Evolutionary conservation across 53 echinoderm and acorn worm genomes (phyloP), one percentile per base, ranked within the genome.

Genomic region (Arbacia lixula): DNA sequence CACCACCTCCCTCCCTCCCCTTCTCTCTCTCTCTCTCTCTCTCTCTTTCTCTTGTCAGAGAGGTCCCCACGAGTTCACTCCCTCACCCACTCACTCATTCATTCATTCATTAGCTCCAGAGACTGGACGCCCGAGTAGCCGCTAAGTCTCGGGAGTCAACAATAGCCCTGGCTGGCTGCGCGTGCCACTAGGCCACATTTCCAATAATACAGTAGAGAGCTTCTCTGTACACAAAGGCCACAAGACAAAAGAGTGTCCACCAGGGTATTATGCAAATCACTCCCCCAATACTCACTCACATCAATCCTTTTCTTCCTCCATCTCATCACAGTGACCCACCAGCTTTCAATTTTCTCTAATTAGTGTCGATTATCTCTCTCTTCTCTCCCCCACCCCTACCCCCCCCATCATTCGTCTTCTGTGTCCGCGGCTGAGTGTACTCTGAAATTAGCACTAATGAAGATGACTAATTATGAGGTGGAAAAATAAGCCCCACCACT

Each of bases 41-140:
- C 34, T 28, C 19, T 50, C 72, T 14, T 19, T 14, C 43, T 43
- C 71, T 69, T 43, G 69, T 43, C 33, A 19, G 20, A 20, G 29
- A 40, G 67, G 67, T 72, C 51, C 41, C 72, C 30, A 30, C 28
- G 17, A 72, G 72, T 67, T 67, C n/a, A n/a, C n/a, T n/a, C 8
- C 46, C 12, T 6, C 46, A 46, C 46, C 12, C 46, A n/a, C n/a
- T n/a, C n/a, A n/a, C n/a, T n/a, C n/a, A n/a, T n/a, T n/a, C n/a
- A n/a, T n/a, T n/a, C 53, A 76, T 76, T 76, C 76, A 76, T 76
- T 76, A 76, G 76, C 36, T 33, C 33, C 54, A 54, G 31, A 76
- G 57, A 76, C 76, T 76, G 53, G 30, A 52, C 46, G 52, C 31
- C 24, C 34, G 76, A 76, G 76, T 76, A 41, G 76, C 76, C 53